Evolutionary conservation across 2,113 vertebrate genomes (phyloP).

Genomic region (Triplophysa rosa): DNA sequence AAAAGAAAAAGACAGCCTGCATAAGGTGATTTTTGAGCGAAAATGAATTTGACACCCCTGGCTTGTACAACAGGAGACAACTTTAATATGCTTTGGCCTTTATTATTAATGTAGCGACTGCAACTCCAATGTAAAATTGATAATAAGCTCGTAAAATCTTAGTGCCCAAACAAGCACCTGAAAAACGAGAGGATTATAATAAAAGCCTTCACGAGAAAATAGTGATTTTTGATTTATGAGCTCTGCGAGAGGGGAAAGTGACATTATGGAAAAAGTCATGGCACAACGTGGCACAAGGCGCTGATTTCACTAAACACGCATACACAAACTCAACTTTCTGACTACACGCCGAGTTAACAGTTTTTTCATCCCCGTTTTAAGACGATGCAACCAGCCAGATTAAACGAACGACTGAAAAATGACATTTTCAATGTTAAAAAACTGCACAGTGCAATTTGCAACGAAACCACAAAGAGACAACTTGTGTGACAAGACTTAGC

Average conservation of each 20-base stretch:
- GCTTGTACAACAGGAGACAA: neutral
- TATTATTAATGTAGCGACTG: constrained; percentile 7
- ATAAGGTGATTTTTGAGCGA: constrained; percentile 1
- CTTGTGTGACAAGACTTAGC: neutral
- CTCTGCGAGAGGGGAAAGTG: constrained; percentile 30
- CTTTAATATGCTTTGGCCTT: constrained; percentile 8
- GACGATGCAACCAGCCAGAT: too few species aligned
- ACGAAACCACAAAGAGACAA: too few species aligned
- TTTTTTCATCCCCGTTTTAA: too few species aligned
- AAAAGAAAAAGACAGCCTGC: neutral
- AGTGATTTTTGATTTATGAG: constrained; percentile 53
- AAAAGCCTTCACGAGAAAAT: constrained; percentile 49
- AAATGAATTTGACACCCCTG: constrained; percentile 1
- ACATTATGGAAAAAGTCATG: constrained; percentile 48
- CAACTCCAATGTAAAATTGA: constrained; percentile 23
- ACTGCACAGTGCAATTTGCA: too few species aligned
- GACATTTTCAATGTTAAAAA: too few species aligned
- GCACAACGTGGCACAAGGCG: constrained; percentile 13
- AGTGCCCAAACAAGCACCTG: constrained; percentile 36
- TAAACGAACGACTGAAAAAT: too few species aligned
- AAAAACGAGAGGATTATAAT: constrained; percentile 24
- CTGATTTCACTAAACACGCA: constrained; percentile 45
- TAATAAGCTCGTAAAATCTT: constrained; percentile 46
- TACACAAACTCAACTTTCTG: neutral
- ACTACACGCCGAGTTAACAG: neutral